These are phyloP conservation scores for Emmelina monodactyla DNA, from an alignment of 2,888 invertebrate genomes.

Conservation along the genomic window DNA sequence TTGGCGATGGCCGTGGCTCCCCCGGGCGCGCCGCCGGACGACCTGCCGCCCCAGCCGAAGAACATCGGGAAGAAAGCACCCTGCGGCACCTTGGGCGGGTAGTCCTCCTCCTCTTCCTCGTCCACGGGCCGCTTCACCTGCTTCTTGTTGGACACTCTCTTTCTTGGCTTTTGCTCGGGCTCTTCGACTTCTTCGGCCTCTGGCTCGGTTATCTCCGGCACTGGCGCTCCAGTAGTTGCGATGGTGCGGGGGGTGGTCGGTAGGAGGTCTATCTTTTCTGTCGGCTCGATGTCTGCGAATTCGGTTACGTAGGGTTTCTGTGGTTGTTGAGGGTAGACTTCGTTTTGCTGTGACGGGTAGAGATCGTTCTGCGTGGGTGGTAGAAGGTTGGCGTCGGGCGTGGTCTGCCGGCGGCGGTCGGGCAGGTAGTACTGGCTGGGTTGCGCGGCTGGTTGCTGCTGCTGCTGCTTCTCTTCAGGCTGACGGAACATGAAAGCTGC, in stretches of 20 bases:
- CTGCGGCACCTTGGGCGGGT: slow-evolving; percentile 45
- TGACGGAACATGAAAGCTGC: slow-evolving; percentile 48
- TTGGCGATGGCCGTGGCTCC: slow-evolving; percentile 76
- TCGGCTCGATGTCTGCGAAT: slow-evolving; percentile 35
- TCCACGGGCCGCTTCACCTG: slow-evolving; percentile 40
- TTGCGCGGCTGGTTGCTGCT: slow-evolving; percentile 20
- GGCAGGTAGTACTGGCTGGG: slow-evolving; percentile 47
- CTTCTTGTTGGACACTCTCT: slow-evolving; percentile 43
- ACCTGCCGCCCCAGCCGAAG: slow-evolving; percentile 57
- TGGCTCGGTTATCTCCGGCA: slow-evolving; percentile 41
- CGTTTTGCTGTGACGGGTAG: slow-evolving; percentile 30
- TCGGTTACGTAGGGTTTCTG: slow-evolving; percentile 29
- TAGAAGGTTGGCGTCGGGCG: slow-evolving; percentile 31
- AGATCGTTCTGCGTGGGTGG: slow-evolving; percentile 53
- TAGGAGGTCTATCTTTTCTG: slow-evolving; percentile 33
- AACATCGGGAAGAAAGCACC: slow-evolving; percentile 75
- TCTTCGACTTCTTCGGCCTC: slow-evolving; percentile 43
- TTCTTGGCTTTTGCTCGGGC: slow-evolving; percentile 32
- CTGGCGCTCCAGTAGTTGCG: slow-evolving; percentile 8
- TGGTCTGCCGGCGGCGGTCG: slow-evolving; percentile 47
- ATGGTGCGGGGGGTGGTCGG: slow-evolving; percentile 34
- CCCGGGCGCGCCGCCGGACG: slow-evolving; percentile 53
- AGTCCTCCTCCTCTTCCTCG: slow-evolving; percentile 62
- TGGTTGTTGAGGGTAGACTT: slow-evolving; percentile 27
- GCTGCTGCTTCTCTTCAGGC: slow-evolving; percentile 26